phyloP scores from a whole-genome alignment of 1,140 invertebrate species.

The Drosophila funebris region DNA sequence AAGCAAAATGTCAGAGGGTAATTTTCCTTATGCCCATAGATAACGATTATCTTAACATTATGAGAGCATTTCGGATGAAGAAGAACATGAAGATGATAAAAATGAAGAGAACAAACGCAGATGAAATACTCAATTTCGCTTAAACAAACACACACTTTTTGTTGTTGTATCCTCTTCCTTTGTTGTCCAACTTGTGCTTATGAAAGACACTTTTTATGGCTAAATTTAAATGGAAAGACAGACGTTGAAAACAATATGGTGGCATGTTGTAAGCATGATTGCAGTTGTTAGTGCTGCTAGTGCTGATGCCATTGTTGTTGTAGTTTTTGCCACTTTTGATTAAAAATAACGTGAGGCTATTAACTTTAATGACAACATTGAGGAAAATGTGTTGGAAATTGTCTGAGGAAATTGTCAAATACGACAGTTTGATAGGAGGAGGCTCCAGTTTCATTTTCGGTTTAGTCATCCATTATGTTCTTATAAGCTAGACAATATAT shows the following conservation, averaged over 20 bases:
- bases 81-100: background rate
- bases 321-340: conserved; percentile 33
- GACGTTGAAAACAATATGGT: conserved; percentile 38
- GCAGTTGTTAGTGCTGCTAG: conserved; percentile 37
- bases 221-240: background rate
- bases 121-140: conserved; percentile 16
- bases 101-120: conserved; percentile 23
- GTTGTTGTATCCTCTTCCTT: background rate
- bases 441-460: background rate
- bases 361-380: conserved; percentile 27
- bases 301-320: conserved; percentile 15
- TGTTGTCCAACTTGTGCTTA: background rate
- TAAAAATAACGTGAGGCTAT: conserved; percentile 37
- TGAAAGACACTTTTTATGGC: conserved; percentile 33
- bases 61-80: no score
- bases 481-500: background rate
- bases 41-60: background rate
- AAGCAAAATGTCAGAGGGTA: background rate
- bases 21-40: background rate
- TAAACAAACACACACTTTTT: conserved; percentile 1
- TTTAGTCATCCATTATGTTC: conserved; percentile 1
- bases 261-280: conserved; percentile 41
- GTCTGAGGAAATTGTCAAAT: background rate
- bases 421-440: background rate
- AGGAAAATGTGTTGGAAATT: background rate